phyloP scores from a whole-genome alignment of 2,888 invertebrate species.

The Hirtodrosophila alboralis region DNA sequence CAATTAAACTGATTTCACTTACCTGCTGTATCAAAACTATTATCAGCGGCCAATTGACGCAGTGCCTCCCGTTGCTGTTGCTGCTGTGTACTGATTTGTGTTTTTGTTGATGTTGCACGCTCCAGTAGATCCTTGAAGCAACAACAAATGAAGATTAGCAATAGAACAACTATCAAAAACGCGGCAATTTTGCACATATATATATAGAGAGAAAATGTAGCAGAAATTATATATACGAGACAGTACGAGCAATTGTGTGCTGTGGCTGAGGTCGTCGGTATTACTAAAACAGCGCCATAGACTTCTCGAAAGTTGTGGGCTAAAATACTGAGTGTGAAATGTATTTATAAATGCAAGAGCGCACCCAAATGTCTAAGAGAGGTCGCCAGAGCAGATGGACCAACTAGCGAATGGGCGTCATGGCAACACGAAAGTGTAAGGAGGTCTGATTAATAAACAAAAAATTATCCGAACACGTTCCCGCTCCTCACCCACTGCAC shows the following conservation, averaged over 20 bases:
- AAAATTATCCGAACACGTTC: conserved; percentile 1
- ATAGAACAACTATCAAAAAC: conserved; percentile 42
- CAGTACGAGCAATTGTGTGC: conserved; percentile 19
- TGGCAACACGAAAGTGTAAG: conserved; percentile 34
- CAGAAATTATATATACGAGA: conserved; percentile 20
- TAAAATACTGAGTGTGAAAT: conserved; percentile 54
- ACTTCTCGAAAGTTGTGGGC: conserved; percentile 34
- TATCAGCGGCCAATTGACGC: conserved; percentile 61
- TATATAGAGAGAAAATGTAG: too few species aligned
- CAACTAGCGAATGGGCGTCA: conserved; percentile 27
- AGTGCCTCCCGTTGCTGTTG: conserved; percentile 53
- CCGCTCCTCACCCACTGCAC: background rate
- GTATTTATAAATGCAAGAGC: conserved; percentile 66
- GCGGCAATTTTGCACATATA: conserved; percentile 51
- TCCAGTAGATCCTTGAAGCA: conserved; percentile 80
- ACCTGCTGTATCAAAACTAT: conserved; percentile 64
- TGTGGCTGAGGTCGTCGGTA: conserved; percentile 52
- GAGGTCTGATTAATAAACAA: conserved; percentile 37
- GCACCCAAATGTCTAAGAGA: conserved; percentile 18
- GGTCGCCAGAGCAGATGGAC: conserved; percentile 15
- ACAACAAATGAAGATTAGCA: conserved; percentile 56
- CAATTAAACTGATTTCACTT: conserved; percentile 4
- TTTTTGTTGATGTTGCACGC: conserved; percentile 42
- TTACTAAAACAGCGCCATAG: conserved; percentile 54
- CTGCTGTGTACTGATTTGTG: conserved; percentile 45